A percentile compares a stretch with the other conserved stretches of the same genome.
phyloP scores from a whole-genome alignment of 2,113 vertebrate genomes.

The Periophthalmodon schlosseri region DNA sequence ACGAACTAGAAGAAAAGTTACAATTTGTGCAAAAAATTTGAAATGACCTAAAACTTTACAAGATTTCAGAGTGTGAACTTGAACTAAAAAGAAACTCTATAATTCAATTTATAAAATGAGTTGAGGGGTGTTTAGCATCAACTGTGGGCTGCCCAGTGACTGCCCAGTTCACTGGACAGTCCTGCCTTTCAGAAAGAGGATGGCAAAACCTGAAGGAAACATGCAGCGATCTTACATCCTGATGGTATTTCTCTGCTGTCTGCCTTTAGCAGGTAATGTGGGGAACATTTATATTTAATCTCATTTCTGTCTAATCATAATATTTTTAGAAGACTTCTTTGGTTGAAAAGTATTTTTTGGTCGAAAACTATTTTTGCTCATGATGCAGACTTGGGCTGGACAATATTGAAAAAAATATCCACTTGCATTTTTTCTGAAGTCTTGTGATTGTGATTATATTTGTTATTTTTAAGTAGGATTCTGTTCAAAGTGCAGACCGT shows the following conservation, averaged over 20 bases:
- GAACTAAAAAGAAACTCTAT: not conserved
- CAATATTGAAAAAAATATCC: too few species aligned
- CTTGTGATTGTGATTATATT: too few species aligned
- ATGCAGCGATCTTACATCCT: conserved; percentile 52
- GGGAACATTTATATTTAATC: not conserved
- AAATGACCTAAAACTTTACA: not conserved
- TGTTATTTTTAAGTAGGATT: too few species aligned
- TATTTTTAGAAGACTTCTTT: not conserved
- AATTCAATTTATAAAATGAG: conserved; percentile 39
- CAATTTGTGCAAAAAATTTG: not conserved
- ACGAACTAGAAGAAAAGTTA: not conserved
- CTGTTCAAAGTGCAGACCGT: too few species aligned
- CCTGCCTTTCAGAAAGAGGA: not conserved
- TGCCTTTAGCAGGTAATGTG: conserved; percentile 72
- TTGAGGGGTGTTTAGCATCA: conserved; percentile 2
- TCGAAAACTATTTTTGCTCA: not conserved
- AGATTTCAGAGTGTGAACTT: not conserved
- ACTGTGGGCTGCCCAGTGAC: not conserved
- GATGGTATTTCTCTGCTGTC: conserved; percentile 50
- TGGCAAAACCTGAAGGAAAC: conserved; percentile 9
- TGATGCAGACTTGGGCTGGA: too few species aligned
- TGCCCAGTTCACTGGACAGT: conserved; percentile 1
- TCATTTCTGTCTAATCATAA: too few species aligned
- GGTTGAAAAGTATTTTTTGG: not conserved
- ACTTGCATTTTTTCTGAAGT: too few species aligned